Base-by-base conservation (phyloP, 2,113 vertebrate genomes). In the Oryzias javanicus region DNA sequence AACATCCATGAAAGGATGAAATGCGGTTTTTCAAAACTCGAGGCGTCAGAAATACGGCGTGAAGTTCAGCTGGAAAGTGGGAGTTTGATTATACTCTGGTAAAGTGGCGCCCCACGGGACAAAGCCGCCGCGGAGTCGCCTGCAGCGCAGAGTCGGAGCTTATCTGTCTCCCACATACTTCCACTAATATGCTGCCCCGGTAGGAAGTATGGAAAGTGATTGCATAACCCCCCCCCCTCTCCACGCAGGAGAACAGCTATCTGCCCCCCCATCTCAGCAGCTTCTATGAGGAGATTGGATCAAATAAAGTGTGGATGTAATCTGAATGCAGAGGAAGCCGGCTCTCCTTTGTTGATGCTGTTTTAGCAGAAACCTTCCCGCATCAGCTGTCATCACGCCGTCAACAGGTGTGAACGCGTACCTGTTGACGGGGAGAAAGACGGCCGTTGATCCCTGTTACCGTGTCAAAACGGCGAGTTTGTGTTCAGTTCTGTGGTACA, bases 1-100 rank as follows among this genome's bases (percentile, higher is more conserved):
- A 46, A 46, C 44, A n/a, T 17, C n/a, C 2, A 46, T 46, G 14
- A n/a, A 46, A n/a, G 6, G n/a, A 46, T 46, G 8, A n/a, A 18
- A 46, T 46, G 4, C 2, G 16, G 14, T 5, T 59, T 54, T 50
- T 29, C 18, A 59, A 47, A 59, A 49, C 24, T 41, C 18, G 16
- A 40, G 42, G 24, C 42, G 16, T 10, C 25, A 56, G 8, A 35
- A 24, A 24, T 40, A 10, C 44, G 42, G 44, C 45, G 42, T 45
- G 52, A 18, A 6, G 60, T 17, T 35, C 56, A 25, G 56, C 63
- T 64, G 68, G 24, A 42, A 64, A 64, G 72, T 55, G 62, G 61
- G 55, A 64, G 59, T 76, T 72, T 78, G 71, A 80, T 74, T 80
- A 70, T 64, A 25, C 35, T 64, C 20, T 27, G 47, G 67, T 61